Base-by-base conservation (phyloP, 2,888 invertebrate genomes). In the Diplolepis rosae region DNA sequence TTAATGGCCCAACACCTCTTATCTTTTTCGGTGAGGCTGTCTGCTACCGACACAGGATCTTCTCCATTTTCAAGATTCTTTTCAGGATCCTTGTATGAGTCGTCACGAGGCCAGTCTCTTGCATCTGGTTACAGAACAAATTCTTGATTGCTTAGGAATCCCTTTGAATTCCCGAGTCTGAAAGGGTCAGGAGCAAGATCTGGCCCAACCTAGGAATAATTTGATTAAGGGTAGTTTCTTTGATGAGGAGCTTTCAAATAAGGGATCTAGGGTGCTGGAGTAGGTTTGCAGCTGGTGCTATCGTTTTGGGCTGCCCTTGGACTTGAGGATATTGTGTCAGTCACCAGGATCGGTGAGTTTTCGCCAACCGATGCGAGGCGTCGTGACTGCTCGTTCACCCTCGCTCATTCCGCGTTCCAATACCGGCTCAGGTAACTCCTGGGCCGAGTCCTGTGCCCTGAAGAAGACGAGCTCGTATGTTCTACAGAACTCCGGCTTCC, bases 281-380 rank as follows among this genome's bases (percentile, higher is more conserved):
- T n/a, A n/a, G n/a, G n/a, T 39, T 61, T 72, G 75, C 70, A 79
- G 85, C 83, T 79, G 84, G 79, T 88, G 88, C 88, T 88, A 88
- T 88, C 88, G 88, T 71, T 80, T 84, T 79, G 78, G 76, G 70
- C 83, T 79, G 50, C 35, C 69, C 77, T 80, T 54, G 1, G 39
- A 27, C 65, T 68, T 66, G 61, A 30, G 52, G 76, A 77, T 84
- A 82, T 84, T 83, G 85, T 91, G 92, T 92, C 92, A 92, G 91
- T 92, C 92, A 81, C 92, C 92, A 81, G 92, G 92, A 85, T 92
- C 91, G 82, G 89, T 88, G 72, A 90, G 89, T 79, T 89, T 88
- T 80, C 89, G 86, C 89, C 90, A 89, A 70, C 88, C 89, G 80
- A 89, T 86, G 81, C 86, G 82, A 77, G 88, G 87, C 81, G 87